Evolutionary conservation across 2,113 vertebrate genomes (phyloP).

Genomic region (Gnathonemus longibarbis): DNA sequence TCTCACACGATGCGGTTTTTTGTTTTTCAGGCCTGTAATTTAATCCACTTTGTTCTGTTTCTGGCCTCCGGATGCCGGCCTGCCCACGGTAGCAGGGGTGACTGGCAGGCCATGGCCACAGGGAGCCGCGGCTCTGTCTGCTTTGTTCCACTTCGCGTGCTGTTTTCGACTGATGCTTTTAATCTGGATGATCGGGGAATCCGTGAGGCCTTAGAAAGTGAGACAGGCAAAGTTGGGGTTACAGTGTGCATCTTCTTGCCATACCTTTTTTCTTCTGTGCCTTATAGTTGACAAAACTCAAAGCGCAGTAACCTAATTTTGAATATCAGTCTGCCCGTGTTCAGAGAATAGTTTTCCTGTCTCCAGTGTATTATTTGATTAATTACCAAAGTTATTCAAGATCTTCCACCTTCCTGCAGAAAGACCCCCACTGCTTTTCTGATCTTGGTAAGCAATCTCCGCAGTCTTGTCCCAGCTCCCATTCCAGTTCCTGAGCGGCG

Average conservation of each 20-base stretch:
- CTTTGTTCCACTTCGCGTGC: background rate
- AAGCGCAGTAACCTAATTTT: background rate
- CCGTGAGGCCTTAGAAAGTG: background rate
- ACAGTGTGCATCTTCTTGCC: background rate
- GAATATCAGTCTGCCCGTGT: background rate
- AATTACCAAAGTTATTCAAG: background rate
- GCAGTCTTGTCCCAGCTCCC: background rate
- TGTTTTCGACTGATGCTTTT: background rate
- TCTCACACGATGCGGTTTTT: background rate
- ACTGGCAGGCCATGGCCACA: background rate
- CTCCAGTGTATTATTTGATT: background rate
- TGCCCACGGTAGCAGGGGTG: background rate
- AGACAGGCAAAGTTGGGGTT: background rate
- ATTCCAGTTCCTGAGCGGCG: background rate
- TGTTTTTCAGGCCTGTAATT: background rate
- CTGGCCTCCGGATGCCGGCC: background rate
- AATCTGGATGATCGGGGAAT: background rate
- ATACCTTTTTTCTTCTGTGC: background rate
- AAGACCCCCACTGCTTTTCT: background rate
- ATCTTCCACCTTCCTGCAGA: background rate
- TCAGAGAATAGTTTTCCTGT: background rate
- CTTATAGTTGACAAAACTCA: background rate
- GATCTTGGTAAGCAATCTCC: background rate
- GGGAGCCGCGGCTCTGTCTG: background rate
- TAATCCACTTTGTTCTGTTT: constrained; percentile 5